Evolutionary conservation across 53 echinoderm and acorn worm species (phyloP), one percentile per base, ranked within the genome.

Genomic region (Echinometra lucunter): DNA sequence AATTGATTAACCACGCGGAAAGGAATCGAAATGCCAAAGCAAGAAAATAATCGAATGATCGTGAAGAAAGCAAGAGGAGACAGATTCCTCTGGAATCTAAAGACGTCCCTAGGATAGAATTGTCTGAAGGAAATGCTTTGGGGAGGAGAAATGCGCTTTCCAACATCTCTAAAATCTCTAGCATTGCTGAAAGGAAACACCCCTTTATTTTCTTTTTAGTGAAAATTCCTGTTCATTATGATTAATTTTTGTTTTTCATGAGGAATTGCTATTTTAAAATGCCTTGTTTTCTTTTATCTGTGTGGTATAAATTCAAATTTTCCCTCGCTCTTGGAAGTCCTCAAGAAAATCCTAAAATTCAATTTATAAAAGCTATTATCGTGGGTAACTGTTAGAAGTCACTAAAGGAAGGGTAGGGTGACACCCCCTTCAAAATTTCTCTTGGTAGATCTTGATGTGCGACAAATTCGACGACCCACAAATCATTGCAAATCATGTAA

Each of bases 1-100:
- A 88, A 88, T 88, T 88, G 88, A 88, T 88, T 88, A 88, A 28
- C 88, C 55, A 55, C 49, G 30, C 6, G 56, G 88, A 88, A 88
- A 49, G 1, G 23, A 83, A 37, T 88, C 56, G 88, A 88, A 88
- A 55, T 88, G 49, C 37, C 55, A 88, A 88, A 49, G 88, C 55
- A 55, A 32, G 28, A 88, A 88, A 88, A 27, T 88, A 88, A 88
- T 88, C 49, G 56, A 88, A 49, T 55, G 56, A 56, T 56, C 49
- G 55, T 53, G 55, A 16, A 49, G 78, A 38, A 78, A 78, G 78
- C 42, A 40, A 19, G 78, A 42, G 42, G 38, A 78, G 78, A 78
- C 23, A 78, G 38, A 38, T 78, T n/a, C 78, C 3, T 42, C 7
- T 78, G 42, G 78, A 78, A 42, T 78, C 42, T 78, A 18, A 38